These are phyloP conservation scores for Arctocebus calabarensis DNA, from an alignment of 2,797 vertebrate genomes.

Conservation along the genomic window DNA sequence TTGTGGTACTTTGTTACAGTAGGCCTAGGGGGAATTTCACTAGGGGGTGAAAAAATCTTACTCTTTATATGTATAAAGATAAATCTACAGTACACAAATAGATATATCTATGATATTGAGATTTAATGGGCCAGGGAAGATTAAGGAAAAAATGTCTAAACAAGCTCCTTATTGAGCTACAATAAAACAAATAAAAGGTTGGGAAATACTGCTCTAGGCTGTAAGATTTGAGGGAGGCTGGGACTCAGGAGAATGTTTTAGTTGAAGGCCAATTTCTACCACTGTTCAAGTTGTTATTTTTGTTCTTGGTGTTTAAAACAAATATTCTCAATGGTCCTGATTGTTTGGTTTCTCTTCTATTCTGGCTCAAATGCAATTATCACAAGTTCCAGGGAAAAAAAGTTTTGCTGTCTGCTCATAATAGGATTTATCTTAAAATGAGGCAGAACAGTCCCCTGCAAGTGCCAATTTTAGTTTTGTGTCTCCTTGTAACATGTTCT, in stretches of 20 bases:
- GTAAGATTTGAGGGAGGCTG: background rate
- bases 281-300: background rate
- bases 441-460: background rate
- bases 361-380: slow-evolving; percentile 22
- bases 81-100: background rate
- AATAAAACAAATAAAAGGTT: background rate
- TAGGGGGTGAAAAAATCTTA: background rate
- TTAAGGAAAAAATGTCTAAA: background rate
- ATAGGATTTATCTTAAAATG: background rate
- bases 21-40: background rate
- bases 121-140: background rate
- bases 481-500: background rate
- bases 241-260: background rate
- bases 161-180: background rate
- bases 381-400: background rate
- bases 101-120: background rate
- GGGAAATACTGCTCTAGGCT: background rate
- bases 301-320: slow-evolving; percentile 53
- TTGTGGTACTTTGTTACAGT: background rate
- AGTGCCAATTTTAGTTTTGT: background rate
- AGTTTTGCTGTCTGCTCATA: background rate
- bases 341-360: slow-evolving; percentile 49
- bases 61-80: background rate
- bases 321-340: background rate
- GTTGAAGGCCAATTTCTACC: background rate